Percentiles rank a stretch among this genome's conserved stretches.
phyloP scores from a whole-genome alignment of 2,888 invertebrate species.

The Dynastes maya region DNA sequence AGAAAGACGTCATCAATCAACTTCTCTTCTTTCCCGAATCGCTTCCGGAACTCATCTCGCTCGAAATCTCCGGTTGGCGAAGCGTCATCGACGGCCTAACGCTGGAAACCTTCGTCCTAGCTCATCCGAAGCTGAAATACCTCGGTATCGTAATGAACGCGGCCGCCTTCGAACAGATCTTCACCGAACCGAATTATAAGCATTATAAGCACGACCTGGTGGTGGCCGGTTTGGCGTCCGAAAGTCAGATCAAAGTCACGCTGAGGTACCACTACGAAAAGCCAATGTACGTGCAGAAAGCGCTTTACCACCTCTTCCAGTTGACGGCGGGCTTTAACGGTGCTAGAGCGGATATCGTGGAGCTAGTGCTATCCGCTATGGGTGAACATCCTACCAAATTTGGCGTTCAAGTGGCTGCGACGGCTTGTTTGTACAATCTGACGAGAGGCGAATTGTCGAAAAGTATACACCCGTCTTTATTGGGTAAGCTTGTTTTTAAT shows the following conservation, averaged over 20 bases:
- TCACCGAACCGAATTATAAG: conserved; percentile 59
- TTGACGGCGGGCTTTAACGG: conserved; percentile 69
- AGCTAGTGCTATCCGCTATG: conserved; percentile 73
- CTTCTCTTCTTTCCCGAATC: conserved; percentile 70
- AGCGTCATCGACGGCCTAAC: conserved; percentile 58
- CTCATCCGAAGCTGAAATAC: conserved; percentile 64
- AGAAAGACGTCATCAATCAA: conserved; percentile 67
- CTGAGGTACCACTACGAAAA: conserved; percentile 74
- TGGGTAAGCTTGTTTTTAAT: conserved; percentile 60
- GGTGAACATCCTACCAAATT: conserved; percentile 72
- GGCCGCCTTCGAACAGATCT: conserved; percentile 63
- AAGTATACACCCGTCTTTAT: conserved; percentile 76
- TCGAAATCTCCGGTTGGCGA: conserved; percentile 77
- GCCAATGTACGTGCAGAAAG: conserved; percentile 78
- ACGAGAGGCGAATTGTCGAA: conserved; percentile 78
- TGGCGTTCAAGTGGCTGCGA: conserved; percentile 82
- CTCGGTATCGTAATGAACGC: conserved; percentile 66
- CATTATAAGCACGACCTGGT: conserved; percentile 59
- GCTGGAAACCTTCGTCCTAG: conserved; percentile 61
- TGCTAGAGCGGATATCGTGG: conserved; percentile 77
- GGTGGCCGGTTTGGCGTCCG: conserved; percentile 64
- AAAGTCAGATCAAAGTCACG: conserved; percentile 71
- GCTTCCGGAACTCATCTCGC: conserved; percentile 74
- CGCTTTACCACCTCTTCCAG: conserved; percentile 77
- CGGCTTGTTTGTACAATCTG: conserved; percentile 83